A percentile compares a stretch with the other conserved stretches of the same genome.
phyloP scores from a whole-genome alignment of 2,888 invertebrate species.

The Heliconius hortense region DNA sequence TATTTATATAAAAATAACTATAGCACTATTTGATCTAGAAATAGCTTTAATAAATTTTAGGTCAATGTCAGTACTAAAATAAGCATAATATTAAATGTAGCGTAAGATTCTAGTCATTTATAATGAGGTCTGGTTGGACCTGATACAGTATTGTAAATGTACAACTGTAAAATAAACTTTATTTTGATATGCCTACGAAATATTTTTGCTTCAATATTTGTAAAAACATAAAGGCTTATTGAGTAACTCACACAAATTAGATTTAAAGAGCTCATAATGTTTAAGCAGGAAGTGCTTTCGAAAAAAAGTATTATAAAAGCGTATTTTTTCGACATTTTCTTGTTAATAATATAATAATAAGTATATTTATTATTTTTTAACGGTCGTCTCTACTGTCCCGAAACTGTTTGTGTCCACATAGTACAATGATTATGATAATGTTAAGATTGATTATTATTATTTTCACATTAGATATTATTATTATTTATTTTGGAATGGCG shows the following conservation, averaged over 20 bases:
- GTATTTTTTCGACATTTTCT: neutral
- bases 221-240: slow-evolving; percentile 14
- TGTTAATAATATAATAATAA: neutral
- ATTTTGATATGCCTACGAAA: fast-evolving
- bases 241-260: slow-evolving; percentile 13
- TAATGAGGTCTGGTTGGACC: slow-evolving; percentile 24
- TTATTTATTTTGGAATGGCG: too few species aligned
- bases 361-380: neutral
- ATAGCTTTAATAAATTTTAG: slow-evolving; percentile 11
- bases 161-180: neutral
- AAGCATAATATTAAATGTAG: slow-evolving; percentile 21
- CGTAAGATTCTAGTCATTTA: slow-evolving; percentile 22
- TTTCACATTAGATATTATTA: too few species aligned
- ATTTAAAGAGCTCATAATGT: slow-evolving; percentile 15
- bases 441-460: too few species aligned
- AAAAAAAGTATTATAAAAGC: neutral
- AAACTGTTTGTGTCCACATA: too few species aligned
- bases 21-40: neutral
- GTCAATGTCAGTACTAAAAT: slow-evolving; percentile 23
- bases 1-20: neutral
- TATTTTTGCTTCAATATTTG: neutral
- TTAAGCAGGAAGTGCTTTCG: slow-evolving; percentile 10
- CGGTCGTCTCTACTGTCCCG: too few species aligned
- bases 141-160: neutral
- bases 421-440: too few species aligned